These are phyloP conservation scores for Pachycephala philippinensis DNA, from an alignment of 2,113 vertebrate species.

Conservation along the genomic window DNA sequence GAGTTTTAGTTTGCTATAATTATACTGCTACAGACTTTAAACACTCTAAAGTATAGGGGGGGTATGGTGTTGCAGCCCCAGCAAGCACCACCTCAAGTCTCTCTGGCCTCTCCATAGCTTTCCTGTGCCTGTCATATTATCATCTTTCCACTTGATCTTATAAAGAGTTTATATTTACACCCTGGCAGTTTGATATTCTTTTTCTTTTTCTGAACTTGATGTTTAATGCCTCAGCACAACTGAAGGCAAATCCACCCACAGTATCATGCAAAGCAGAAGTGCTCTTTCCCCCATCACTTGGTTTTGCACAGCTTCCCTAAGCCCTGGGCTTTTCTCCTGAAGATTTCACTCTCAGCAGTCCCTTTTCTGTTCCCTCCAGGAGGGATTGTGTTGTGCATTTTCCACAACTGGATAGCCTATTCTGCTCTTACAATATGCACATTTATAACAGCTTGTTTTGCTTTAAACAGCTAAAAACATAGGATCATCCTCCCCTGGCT, in stretches of 20 bases:
- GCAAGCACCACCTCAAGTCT: neutral
- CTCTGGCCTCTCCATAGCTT: neutral
- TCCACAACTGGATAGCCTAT: neutral
- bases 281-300: neutral
- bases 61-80: neutral
- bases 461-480: neutral
- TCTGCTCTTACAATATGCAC: neutral
- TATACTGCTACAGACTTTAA: neutral
- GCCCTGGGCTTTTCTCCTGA: neutral
- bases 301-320: neutral
- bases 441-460: neutral
- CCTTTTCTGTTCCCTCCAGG: neutral
- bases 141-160: neutral
- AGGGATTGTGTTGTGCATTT: neutral
- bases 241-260: neutral
- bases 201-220: neutral
- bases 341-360: neutral
- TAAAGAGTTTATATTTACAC: neutral
- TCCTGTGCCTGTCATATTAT: neutral
- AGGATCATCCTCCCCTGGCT: neutral
- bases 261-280: neutral
- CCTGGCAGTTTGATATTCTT: neutral
- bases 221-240: neutral
- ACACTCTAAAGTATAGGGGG: neutral
- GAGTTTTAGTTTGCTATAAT: neutral